phyloP scores from a whole-genome alignment of 1,140 invertebrate species.

The Drosophila lini region DNA sequence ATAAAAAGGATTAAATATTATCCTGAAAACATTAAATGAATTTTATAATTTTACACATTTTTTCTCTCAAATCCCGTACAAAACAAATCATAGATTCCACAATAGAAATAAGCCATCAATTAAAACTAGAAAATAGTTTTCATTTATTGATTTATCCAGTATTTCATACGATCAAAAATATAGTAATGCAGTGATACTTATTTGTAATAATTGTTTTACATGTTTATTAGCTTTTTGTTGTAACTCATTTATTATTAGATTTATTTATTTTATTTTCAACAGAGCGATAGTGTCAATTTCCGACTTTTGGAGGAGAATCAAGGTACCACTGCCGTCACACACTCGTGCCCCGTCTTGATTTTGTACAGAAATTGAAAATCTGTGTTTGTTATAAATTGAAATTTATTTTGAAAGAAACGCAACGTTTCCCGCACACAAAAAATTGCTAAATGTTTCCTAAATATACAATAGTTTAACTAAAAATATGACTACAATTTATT shows the following conservation, averaged over 20 bases:
- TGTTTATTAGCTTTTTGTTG: conserved; percentile 40
- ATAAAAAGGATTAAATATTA: too few species aligned
- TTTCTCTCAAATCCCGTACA: too few species aligned
- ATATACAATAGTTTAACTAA: conserved; percentile 62
- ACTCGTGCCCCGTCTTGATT: conserved; percentile 6
- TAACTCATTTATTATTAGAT: conserved; percentile 51
- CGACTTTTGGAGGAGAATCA: conserved; percentile 5
- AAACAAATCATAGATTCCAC: not conserved
- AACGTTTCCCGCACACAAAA: conserved; percentile 39
- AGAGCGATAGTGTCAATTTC: conserved; percentile 22
- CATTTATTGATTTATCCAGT: conserved; percentile 71
- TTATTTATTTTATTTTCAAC: conserved; percentile 41
- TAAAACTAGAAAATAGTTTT: conserved; percentile 60
- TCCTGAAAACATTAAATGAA: too few species aligned
- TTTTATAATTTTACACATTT: too few species aligned
- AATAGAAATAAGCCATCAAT: not conserved
- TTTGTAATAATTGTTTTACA: conserved; percentile 39
- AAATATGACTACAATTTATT: conserved; percentile 74
- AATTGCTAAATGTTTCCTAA: conserved; percentile 62
- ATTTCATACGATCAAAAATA: conserved; percentile 77
- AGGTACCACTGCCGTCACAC: not conserved
- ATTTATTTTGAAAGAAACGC: conserved; percentile 51
- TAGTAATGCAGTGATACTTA: conserved; percentile 67
- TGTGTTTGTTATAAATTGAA: conserved; percentile 17
- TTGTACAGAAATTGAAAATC: conserved; percentile 21